Evolutionary conservation across 1,140 invertebrate species (phyloP).

Genomic region (Parasteatoda tepidariorum): DNA sequence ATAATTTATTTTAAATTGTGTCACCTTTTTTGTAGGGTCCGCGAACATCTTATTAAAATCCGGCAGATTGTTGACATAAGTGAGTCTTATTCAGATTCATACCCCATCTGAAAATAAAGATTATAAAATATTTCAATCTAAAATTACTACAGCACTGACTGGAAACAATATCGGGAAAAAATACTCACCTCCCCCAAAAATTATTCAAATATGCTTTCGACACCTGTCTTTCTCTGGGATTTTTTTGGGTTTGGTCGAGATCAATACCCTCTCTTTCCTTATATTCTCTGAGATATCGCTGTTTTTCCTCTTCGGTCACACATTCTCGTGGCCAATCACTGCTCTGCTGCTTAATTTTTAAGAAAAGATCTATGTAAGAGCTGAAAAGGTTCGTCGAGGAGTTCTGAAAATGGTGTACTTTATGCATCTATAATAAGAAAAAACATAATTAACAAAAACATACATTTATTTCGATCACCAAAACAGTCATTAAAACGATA

Average conservation of each 20-base stretch:
- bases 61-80: not conserved
- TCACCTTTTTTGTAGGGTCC: not conserved
- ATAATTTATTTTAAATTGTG: not conserved
- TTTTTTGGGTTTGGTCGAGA: not conserved
- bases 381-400: not conserved
- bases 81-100: not conserved
- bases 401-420: not conserved
- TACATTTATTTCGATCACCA: not conserved
- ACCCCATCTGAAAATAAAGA: not conserved
- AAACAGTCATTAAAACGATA: not conserved
- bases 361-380: slow-evolving; percentile 14
- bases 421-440: not conserved
- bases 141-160: not conserved
- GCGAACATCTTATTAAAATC: not conserved
- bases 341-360: slow-evolving; percentile 17
- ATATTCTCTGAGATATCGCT: not conserved
- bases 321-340: not conserved
- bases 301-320: not conserved
- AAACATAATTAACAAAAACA: not conserved
- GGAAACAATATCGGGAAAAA: not conserved
- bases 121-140: not conserved
- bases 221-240: not conserved
- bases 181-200: not conserved
- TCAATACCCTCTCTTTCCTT: not conserved
- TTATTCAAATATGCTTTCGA: not conserved